Evolutionary conservation across 30 jellyfish, hydroid and myxozoan genomes (phyloP), one percentile per base, ranked within the genome.

Genomic region (Aurelia sp.): DNA sequence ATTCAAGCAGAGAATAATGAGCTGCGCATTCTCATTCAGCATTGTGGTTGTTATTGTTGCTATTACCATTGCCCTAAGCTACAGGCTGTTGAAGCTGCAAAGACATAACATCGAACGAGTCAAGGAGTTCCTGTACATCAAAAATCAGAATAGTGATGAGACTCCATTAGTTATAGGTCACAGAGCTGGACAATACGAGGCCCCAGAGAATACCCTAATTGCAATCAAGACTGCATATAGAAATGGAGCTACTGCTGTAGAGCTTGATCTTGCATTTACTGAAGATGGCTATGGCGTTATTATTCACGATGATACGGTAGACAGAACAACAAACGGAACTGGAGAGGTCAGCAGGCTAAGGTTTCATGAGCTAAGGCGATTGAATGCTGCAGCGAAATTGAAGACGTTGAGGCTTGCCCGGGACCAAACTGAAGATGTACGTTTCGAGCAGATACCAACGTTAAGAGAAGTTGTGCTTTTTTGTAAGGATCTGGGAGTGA

Each of bases 211-310:
- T 61, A 92, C 98, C 15, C 87, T 92, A 0, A 52, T 62, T 64
- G 97, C 97, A 3, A 92, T 92, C 1, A 87, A 78, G 63, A 92
- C 97, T 11, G 97, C 98, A 5, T 66, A 87, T 23, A 69, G 47
- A 65, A 92, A 92, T 86, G 97, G 97, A 13, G 96, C 98, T 11
- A 66, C 96, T 52, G 98, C 98, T 23, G 97, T 92, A 4, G 98
- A 92, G 63, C 71, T 92, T 30, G 98, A 92, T 71, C 63, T 92
- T 2, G 96, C 85, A 31, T 92, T 92, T 37, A 86, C 98, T 31
- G 87, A 81, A 37, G 98, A 92, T 88, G 89, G 80, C 15, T 86
- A 85, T 13, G 89, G 93, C 0, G 78, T 92, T 13, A 37, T 92
- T 3, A 53, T 86, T 33, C 98, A 92, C 55, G 98, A 92, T 71